Percentiles rank a stretch among this genome's conserved stretches.
Conservation (phyloP, 1,140 invertebrate species). For the Vanessa tameamea region DNA sequence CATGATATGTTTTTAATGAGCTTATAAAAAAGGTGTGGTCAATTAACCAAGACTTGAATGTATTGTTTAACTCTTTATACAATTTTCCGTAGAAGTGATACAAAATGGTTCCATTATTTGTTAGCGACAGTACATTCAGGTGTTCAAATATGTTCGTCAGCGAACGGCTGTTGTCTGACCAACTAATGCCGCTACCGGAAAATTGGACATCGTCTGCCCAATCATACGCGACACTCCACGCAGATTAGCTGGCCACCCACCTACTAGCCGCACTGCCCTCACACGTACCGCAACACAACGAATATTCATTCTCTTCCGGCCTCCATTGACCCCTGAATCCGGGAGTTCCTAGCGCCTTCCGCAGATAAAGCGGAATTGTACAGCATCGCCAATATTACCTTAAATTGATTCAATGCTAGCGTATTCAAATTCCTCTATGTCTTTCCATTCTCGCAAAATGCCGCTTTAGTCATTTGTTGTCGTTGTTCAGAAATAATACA, state of each 20-base stretch:
- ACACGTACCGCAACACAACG: constrained; percentile 48
- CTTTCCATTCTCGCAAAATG: constrained; percentile 32
- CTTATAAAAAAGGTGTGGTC: too few species aligned
- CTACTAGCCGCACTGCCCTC: constrained; percentile 26
- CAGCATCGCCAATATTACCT: constrained; percentile 44
- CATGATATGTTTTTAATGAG: too few species aligned
- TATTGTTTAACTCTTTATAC: too few species aligned
- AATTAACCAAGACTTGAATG: too few species aligned
- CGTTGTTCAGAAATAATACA: constrained; percentile 1
- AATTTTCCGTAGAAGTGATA: too few species aligned
- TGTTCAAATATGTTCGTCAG: constrained; percentile 56
- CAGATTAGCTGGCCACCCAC: constrained; percentile 72
- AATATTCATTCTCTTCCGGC: constrained; percentile 64
- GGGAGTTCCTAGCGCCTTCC: constrained; percentile 41
- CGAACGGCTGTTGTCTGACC: constrained; percentile 62
- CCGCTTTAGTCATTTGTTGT: constrained; percentile 24
- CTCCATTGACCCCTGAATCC: constrained; percentile 65
- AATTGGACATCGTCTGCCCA: constrained; percentile 78
- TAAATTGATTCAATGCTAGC: constrained; percentile 38
- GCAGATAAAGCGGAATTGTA: constrained; percentile 63
- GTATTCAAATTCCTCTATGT: constrained; percentile 34
- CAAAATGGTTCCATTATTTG: neutral
- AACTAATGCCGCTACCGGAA: constrained; percentile 75
- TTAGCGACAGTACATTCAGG: constrained; percentile 29
- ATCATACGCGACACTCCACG: constrained; percentile 78